These are phyloP conservation scores for Lymantria monacha DNA, from an alignment of 2,888 invertebrate species.

Conservation along the genomic window DNA sequence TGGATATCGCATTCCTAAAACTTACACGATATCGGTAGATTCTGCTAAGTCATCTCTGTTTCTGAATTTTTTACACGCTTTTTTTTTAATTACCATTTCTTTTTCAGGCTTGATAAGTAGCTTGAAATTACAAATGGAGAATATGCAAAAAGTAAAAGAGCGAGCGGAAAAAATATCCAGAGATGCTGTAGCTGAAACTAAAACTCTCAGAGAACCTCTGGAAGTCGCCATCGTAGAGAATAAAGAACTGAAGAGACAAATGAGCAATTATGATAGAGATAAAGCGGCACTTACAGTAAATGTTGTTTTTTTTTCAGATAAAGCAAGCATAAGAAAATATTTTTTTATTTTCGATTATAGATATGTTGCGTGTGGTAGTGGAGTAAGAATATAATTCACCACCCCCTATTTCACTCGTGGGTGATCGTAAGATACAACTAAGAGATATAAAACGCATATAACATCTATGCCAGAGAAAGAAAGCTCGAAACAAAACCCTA, in stretches of 20 bases:
- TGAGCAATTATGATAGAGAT: conserved; percentile 93
- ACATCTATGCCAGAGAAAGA: too few relatives aligned
- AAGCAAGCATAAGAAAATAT: too few relatives aligned
- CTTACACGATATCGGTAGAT: too few relatives aligned
- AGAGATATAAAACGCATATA: too few relatives aligned
- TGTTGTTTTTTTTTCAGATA: conserved; percentile 22
- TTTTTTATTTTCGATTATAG: too few relatives aligned
- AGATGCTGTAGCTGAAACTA: conserved; percentile 88
- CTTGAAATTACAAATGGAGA: conserved; percentile 89
- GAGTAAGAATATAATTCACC: too few relatives aligned
- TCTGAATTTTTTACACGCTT: neutral
- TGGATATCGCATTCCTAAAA: too few relatives aligned
- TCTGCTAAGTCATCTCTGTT: neutral
- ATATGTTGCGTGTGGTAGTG: too few relatives aligned
- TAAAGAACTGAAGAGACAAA: conserved; percentile 87
- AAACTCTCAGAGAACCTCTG: conserved; percentile 87
- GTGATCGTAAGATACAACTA: too few relatives aligned
- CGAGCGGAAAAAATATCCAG: conserved; percentile 87
- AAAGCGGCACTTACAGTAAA: conserved; percentile 87
- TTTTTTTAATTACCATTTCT: neutral
- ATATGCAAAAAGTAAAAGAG: conserved; percentile 88
- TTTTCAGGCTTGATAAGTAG: conserved; percentile 88
- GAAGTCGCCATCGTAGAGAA: conserved; percentile 87
- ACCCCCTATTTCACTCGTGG: too few relatives aligned
- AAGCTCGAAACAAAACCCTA: too few relatives aligned